Percentiles rank a stretch among this genome's conserved stretches.
These are phyloP conservation scores for Proteles cristata DNA, from an alignment of 2,113 vertebrate genomes.

Conservation along the genomic window DNA sequence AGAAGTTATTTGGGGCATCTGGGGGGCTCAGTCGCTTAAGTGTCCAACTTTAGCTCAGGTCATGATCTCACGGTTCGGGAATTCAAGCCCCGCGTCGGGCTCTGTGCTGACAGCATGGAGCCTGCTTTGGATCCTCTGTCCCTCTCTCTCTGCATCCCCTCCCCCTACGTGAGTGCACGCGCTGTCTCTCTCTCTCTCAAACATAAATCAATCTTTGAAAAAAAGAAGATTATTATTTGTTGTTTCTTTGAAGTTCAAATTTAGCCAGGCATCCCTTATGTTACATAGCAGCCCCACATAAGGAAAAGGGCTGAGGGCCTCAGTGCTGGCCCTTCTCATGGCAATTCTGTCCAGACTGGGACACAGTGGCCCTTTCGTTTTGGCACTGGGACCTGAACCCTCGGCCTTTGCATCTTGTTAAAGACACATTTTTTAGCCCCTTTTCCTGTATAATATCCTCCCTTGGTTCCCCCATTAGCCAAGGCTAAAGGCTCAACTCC, in stretches of 20 bases:
- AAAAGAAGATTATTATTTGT: too few species aligned
- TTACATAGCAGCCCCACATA: rapidly evolving
- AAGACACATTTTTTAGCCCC: not conserved
- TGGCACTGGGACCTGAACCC: not conserved
- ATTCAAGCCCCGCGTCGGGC: too few species aligned
- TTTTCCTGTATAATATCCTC: not conserved
- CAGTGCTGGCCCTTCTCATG: not conserved
- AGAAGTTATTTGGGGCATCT: not conserved
- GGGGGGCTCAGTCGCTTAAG: too few species aligned
- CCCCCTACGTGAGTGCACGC: too few species aligned
- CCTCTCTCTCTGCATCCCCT: too few species aligned
- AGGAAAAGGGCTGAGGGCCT: not conserved
- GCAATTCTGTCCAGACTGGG: rapidly evolving
- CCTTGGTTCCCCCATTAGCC: not conserved
- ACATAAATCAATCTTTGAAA: too few species aligned
- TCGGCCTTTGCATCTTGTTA: not conserved
- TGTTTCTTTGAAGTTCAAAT: not conserved
- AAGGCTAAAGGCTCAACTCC: not conserved
- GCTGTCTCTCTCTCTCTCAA: too few species aligned
- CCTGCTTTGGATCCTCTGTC: too few species aligned
- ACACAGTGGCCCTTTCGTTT: rapidly evolving
- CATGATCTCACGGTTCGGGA: too few species aligned
- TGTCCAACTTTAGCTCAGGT: too few species aligned
- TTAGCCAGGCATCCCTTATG: not conserved
- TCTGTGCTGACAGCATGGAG: too few species aligned